Percentiles rank a stretch among this genome's conserved stretches.
Evolutionary conservation across 2,113 vertebrate genomes (phyloP).

Genomic region (Elephas maximus): DNA sequence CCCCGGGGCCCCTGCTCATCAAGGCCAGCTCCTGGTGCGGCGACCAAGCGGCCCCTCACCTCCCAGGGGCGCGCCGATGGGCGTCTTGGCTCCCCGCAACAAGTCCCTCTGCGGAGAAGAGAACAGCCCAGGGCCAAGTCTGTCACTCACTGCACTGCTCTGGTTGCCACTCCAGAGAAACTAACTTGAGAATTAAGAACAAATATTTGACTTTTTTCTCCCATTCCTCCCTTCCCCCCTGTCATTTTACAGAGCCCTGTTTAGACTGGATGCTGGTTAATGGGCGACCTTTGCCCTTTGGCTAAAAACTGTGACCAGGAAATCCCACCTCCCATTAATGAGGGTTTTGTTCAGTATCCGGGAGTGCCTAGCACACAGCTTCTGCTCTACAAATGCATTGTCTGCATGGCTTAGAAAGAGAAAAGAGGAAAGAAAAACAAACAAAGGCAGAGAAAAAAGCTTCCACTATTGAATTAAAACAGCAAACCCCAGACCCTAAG

Average conservation of each 20-base stretch:
- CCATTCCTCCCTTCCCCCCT: slow-evolving; percentile 16
- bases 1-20: background rate
- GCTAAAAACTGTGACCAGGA: slow-evolving; percentile 90
- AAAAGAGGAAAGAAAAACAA: slow-evolving; percentile 76
- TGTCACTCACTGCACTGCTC: slow-evolving; percentile 85
- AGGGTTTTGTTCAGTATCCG: slow-evolving; percentile 88
- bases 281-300: slow-evolving; percentile 89
- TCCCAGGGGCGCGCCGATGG: slow-evolving; percentile 89
- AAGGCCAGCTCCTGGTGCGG: slow-evolving; percentile 77
- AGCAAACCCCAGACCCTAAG: slow-evolving; percentile 83
- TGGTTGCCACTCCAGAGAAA: slow-evolving; percentile 82
- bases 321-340: slow-evolving; percentile 89
- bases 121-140: slow-evolving; percentile 84
- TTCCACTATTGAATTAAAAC: slow-evolving; percentile 86
- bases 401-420: slow-evolving; percentile 81
- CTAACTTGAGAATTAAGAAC: slow-evolving; percentile 86
- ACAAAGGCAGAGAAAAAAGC: slow-evolving; percentile 53
- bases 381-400: slow-evolving; percentile 87
- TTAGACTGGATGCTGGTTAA: slow-evolving; percentile 89
- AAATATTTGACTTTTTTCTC: slow-evolving; percentile 87
- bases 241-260: slow-evolving; percentile 87
- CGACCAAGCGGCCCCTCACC: slow-evolving; percentile 88
- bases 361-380: slow-evolving; percentile 84
- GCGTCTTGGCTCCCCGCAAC: slow-evolving; percentile 89
- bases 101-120: slow-evolving; percentile 82